Evolutionary conservation across 2,888 invertebrate genomes (phyloP).

Genomic region (Coremacera marginata): DNA sequence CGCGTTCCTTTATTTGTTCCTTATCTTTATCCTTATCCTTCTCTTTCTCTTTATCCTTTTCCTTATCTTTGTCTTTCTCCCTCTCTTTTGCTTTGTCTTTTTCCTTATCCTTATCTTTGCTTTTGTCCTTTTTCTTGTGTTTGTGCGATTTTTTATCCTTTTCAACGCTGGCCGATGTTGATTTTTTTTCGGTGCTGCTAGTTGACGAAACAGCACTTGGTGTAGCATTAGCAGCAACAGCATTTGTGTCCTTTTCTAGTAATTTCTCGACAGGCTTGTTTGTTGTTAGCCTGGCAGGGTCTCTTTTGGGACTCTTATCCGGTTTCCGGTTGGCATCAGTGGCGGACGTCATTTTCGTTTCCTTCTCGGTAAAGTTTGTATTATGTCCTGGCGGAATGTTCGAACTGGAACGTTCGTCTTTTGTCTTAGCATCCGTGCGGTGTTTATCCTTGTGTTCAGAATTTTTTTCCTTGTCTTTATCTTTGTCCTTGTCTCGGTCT

Average conservation of each 20-base stretch:
- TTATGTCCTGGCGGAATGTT: slow-evolving; percentile 25
- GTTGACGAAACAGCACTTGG: slow-evolving; percentile 42
- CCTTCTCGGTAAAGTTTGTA: slow-evolving; percentile 43
- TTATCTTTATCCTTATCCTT: slow-evolving; percentile 48
- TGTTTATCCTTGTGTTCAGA: slow-evolving; percentile 64
- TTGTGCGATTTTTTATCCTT: slow-evolving; percentile 73
- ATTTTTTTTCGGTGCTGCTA: slow-evolving; percentile 57
- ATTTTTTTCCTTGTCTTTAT: slow-evolving; percentile 75
- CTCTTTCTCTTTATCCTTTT: slow-evolving; percentile 51
- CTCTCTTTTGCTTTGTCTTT: slow-evolving; percentile 58
- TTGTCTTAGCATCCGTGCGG: slow-evolving; percentile 42
- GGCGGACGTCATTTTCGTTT: slow-evolving; percentile 35
- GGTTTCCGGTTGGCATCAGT: slow-evolving; percentile 31
- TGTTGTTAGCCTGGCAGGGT: slow-evolving; percentile 43
- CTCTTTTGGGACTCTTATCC: slow-evolving; percentile 38
- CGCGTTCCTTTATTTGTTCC: slow-evolving; percentile 48
- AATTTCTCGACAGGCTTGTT: slow-evolving; percentile 52
- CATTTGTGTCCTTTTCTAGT: slow-evolving; percentile 50
- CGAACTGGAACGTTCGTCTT: slow-evolving; percentile 23
- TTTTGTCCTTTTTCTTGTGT: slow-evolving; percentile 77
- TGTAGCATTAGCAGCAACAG: slow-evolving; percentile 30
- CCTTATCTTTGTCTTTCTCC: slow-evolving; percentile 58
- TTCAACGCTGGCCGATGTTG: slow-evolving; percentile 54
- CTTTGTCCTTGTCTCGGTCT: slow-evolving; percentile 75
- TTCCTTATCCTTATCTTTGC: slow-evolving; percentile 76